Base-by-base conservation (phyloP, 2,797 vertebrate species). In the Spizella passerina region DNA sequence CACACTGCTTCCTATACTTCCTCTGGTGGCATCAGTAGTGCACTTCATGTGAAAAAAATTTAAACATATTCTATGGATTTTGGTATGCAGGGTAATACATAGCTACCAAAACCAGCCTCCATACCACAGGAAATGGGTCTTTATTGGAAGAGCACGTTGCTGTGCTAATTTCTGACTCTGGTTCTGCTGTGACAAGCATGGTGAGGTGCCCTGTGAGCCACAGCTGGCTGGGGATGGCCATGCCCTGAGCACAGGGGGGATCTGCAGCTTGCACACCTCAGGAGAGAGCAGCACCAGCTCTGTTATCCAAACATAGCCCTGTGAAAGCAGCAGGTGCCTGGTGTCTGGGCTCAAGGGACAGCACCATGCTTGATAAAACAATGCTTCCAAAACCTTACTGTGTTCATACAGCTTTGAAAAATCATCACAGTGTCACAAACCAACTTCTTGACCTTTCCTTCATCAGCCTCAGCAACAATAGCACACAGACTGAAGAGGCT, bases 301-400 rank as follows among this genome's bases (percentile, higher is more conserved):
- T 0, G 0, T 19, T 26, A 59, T 4, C 24, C 10, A 8, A 55
- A 29, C 8, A 17, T 1, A 41, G 2, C 18, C 49, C 61, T 7
- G 3, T 3, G 16, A 63, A 32, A 80, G 32, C 1, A 57, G 36
- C 38, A 68, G 61, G 14, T 10, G 23, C 44, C 32, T 4, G 18
- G 3, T 26, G 34, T 15, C 63, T 36, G 20, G 30, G 21, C 56
- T 76, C 57, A 76, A 63, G 47, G 36, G 27, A 27, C 46, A 71
- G 41, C 17, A 16, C 10, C 36, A 1, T 14, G 30, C 50, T 61
- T 57, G n/a, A 44, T 23, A 23, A 72, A 80, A 60, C 0, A 9
- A 38, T 1, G 3, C 64, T 57, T 70, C 34, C 66, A 63, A 81
- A 66, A 70, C 1, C 5, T 21, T 26, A 5, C 1, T 32, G 13